A percentile compares a stretch with the other conserved stretches of the same genome.
Evolutionary conservation across 2,888 invertebrate genomes (phyloP).

Genomic region (Sphaeridia pumilis): DNA sequence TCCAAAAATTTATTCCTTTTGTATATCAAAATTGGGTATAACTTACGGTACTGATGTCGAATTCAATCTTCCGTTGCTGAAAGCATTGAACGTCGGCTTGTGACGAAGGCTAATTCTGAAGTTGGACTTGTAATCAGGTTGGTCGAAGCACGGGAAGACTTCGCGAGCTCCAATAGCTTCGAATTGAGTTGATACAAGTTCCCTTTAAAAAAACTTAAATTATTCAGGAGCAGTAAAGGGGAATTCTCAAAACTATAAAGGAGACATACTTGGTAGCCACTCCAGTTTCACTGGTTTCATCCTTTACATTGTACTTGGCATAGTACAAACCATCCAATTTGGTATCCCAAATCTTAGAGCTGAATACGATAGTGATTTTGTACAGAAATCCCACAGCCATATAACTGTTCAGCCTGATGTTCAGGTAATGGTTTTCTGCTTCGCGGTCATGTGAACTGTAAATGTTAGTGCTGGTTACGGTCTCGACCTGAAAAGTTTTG

Average conservation of each 20-base stretch:
- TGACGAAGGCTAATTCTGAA: background rate
- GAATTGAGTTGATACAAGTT: conserved; percentile 25
- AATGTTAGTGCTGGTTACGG: too few species aligned
- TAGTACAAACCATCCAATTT: conserved; percentile 6
- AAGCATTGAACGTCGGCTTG: background rate
- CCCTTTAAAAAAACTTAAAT: conserved; percentile 4
- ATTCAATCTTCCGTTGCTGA: background rate
- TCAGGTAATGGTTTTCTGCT: background rate
- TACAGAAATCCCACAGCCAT: background rate
- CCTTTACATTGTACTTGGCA: background rate
- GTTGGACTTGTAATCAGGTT: conserved; percentile 2
- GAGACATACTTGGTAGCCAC: too few species aligned
- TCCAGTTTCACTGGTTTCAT: too few species aligned
- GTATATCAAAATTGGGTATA: background rate
- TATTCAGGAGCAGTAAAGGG: background rate
- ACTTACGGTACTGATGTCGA: background rate
- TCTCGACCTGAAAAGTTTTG: too few species aligned
- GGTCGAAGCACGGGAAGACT: conserved; percentile 27
- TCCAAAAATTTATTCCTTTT: too few species aligned
- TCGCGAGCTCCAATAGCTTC: conserved; percentile 24
- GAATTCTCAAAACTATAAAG: too few species aligned
- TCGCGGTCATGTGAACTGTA: background rate
- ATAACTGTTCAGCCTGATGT: background rate
- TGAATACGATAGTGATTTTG: background rate
- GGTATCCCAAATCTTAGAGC: background rate